Conservation (phyloP, 1,140 invertebrate genomes). For the Steinernema feltiae region DNA sequence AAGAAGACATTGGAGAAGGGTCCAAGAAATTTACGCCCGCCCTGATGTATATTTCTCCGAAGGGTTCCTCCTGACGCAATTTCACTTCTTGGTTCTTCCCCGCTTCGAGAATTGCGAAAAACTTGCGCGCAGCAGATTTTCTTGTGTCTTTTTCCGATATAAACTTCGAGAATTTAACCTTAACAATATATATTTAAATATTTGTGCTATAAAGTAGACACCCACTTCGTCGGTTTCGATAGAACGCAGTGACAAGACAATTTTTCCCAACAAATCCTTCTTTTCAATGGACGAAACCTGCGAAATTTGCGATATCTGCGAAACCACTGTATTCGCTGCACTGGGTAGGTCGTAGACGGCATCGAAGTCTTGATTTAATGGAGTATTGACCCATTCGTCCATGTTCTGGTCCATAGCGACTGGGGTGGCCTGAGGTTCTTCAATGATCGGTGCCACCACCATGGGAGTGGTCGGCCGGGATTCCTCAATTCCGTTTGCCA, state of each 20-base stretch:
- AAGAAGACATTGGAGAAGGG: neutral
- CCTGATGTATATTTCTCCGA: neutral
- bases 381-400: no score
- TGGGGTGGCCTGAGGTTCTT: neutral
- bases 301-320: neutral
- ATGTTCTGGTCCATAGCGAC: neutral
- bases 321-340: neutral
- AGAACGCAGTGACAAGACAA: no score
- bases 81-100: neutral
- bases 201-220: neutral
- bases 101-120: neutral
- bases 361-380: neutral
- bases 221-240: no score
- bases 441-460: neutral
- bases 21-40: neutral
- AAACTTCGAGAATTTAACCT: neutral
- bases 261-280: no score
- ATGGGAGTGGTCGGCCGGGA: no score
- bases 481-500: neutral
- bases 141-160: neutral
- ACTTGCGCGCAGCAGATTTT: neutral
- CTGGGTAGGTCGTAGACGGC: neutral
- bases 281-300: no score
- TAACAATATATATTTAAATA: neutral
- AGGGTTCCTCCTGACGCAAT: neutral